Percentiles rank a stretch among this genome's conserved stretches.
phyloP scores from a whole-genome alignment of 2,888 invertebrate genomes.

The Zygogramma bicolorata region DNA sequence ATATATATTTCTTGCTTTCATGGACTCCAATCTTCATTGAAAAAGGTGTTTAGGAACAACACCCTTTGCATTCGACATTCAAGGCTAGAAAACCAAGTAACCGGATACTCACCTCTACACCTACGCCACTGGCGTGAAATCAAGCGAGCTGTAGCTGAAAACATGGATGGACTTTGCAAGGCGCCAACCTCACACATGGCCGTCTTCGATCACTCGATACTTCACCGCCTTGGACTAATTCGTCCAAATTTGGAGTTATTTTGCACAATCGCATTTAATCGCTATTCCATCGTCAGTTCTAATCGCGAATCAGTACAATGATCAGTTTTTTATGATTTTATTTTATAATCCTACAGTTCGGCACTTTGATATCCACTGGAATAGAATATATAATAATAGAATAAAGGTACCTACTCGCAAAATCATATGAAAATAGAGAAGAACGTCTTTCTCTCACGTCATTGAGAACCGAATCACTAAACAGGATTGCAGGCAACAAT shows the following conservation, averaged over 20 bases:
- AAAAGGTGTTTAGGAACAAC: no score
- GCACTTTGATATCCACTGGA: background rate
- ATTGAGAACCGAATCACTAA: no score
- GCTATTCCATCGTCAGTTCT: conserved; percentile 1
- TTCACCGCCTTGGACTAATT: conserved; percentile 57
- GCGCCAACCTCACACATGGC: conserved; percentile 53
- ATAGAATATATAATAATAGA: no score
- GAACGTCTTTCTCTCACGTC: no score
- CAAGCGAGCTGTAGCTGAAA: background rate
- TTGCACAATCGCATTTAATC: conserved; percentile 46
- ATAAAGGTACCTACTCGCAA: no score
- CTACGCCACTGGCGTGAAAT: background rate
- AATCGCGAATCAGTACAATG: background rate
- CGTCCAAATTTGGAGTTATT: conserved; percentile 57
- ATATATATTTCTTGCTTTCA: no score
- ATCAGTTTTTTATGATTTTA: background rate
- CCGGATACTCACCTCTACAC: background rate
- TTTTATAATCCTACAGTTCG: background rate
- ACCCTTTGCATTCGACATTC: background rate
- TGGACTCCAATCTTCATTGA: no score
- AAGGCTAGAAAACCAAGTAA: background rate
- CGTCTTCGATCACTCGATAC: conserved; percentile 41
- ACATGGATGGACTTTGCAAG: conserved; percentile 32
- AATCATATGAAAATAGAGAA: no score
- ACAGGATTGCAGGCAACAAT: no score